Evolutionary conservation across 2,797 vertebrate genomes (phyloP), one percentile per base, ranked within the genome.

Genomic region (Gymnothorax reevesii): DNA sequence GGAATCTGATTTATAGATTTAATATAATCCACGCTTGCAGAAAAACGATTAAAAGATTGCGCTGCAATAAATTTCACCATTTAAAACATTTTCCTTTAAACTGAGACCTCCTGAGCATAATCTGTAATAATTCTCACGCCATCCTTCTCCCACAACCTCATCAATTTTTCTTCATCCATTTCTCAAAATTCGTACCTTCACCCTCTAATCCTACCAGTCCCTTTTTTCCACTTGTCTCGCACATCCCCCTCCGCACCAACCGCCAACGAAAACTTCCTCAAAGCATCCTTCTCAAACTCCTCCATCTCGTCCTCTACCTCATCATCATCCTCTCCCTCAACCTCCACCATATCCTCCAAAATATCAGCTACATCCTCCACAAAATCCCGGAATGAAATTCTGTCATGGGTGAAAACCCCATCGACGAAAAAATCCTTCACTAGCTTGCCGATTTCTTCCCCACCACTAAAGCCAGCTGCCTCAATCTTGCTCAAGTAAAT

Each of bases 291-390:
- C 87, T 94, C 94, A 82, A 97, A 96, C 33, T 54, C 91, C 3
- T 96, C 95, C 94, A 97, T 95, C 86, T 95, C 95, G 0, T 95
- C 93, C 90, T 96, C 94, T 3, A 93, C 83, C 42, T 87, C 88
- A 0, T 86, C 88, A 0, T 0, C 73, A 0, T 91, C 91, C 3
- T 95, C 94, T 90, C 1, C 79, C 15, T 97, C 94, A 2, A 54
- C 90, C 87, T 95, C 90, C 0, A 96, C 97, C 93, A 96, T 90
- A 83, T 97, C 97, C 90, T 99, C 98, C 89, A 99, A 92, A 88
- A 97, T 95, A 49, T 99, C 98, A 0, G 92, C 95, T 86, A 98
- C 71, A 0, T 98, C 96, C 0, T 98, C 97, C 60, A 95, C 95
- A 0, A 98, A 98, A 87, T 98, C 97, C 0, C 93, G 90, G 62